Base-by-base conservation (phyloP, 2,797 vertebrate species). In the Myiothlypis coronata region DNA sequence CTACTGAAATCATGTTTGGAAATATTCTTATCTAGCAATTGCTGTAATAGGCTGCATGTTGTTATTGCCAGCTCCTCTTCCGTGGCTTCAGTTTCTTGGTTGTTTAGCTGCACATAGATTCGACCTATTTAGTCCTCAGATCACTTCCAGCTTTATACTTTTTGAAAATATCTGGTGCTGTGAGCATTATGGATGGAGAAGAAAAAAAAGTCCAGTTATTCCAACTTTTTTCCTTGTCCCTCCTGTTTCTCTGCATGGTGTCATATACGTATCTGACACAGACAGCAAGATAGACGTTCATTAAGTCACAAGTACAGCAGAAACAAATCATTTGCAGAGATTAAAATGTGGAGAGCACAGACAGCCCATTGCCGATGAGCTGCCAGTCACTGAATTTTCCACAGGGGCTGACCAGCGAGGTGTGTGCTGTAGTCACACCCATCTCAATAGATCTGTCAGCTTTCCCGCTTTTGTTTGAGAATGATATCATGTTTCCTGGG, bases 401-500 rank as follows among this genome's bases (percentile, higher is more conserved):
- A 80, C 67, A 64, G 75, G 74, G 92, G 41, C 96, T 77, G 94
- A 79, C 75, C 89, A 84, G 82, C 30, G 95, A 98, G 97, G 97
- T 96, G 97, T 97, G 96, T 97, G 88, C 92, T 52, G 77, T 26
- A 79, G 97, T 96, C 97, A 98, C 97, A 98, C 97, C 97, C 98
- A 96, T 98, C 97, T 97, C 97, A 55, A 91, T 90, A 98, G 97
- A 97, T 98, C 98, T 98, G 97, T 97, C 97, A 97, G 98, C 98
- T 98, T 98, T 98, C 98, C 98, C 98, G 96, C 97, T 98, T 98
- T 98, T 98, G 98, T 98, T 98, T 94, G 93, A 94, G 95, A 86
- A 97, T 98, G 98, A 98, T 98, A 98, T 98, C 98, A 98, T 98
- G 97, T 95, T 98, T 98, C 98, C 98, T 98, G 98, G 96, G 96